Base-by-base conservation (phyloP, 2,797 vertebrate genomes). In the Myotis pilosus region DNA sequence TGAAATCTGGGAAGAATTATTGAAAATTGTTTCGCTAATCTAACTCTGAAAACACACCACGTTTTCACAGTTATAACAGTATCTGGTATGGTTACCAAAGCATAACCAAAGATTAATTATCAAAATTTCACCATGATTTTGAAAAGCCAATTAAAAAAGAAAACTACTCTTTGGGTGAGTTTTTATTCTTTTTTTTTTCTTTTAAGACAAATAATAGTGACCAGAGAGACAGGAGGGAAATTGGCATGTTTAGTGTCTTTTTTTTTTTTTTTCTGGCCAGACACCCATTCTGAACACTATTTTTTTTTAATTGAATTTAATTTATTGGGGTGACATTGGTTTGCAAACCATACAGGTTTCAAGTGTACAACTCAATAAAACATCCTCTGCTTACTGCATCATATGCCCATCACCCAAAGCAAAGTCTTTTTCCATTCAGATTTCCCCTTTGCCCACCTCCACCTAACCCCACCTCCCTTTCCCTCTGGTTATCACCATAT, bases 1-100 rank as follows among this genome's bases (percentile, higher is more conserved):
- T 93, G 15, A 87, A 87, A 75, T 62, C 25, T 82, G 78, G 30
- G 36, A 93, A 57, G 6, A 75, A 68, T 76, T 93, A 64, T 25
- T 62, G 81, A 90, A 95, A 90, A 60, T 6, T 84, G n/a, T 33
- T 85, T 55, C 20, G 68, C 92, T 68, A 60, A 60, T 80, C 38
- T 69, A 83, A 60, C 62, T 71, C 79, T 66, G 30, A 84, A 71
- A 72, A 84, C 47, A n/a, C 25, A 44, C 30, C 55, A 88, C 83
- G 16, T 74, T 80, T 79, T 84, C 79, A 88, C 2, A 57, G 20
- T 79, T 55, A 28, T n/a, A 55, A 88, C 9, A 55, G 36, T 55
- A 79, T 84, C 68, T 66, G 47, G 36, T 53, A 68, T 30, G 75
- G 51, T 38, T 55, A 86, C 44, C 33, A 44, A 92, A 93, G 60